phyloP scores from a whole-genome alignment of 2,888 invertebrate genomes.

The Serrognathus titanus region DNA sequence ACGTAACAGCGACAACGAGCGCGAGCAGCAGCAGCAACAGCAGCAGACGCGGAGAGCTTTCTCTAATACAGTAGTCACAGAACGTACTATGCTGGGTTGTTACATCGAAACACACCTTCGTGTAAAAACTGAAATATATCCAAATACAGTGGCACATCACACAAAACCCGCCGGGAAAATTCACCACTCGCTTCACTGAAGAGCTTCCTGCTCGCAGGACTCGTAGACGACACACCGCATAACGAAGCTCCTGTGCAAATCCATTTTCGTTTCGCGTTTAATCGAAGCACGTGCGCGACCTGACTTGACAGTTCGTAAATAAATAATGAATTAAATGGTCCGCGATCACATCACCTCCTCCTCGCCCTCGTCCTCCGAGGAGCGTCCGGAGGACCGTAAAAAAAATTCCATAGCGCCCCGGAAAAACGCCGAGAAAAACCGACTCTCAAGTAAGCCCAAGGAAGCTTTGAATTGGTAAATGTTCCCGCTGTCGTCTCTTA shows the following conservation, averaged over 20 bases:
- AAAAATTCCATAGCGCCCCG: too few relatives aligned
- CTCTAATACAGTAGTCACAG: conserved; percentile 26
- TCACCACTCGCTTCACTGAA: conserved; percentile 9
- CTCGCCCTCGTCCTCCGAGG: too few relatives aligned
- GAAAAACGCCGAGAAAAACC: too few relatives aligned
- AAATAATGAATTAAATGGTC: background rate
- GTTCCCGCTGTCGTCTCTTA: conserved; percentile 38
- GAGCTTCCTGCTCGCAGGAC: conserved; percentile 15
- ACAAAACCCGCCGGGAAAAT: background rate
- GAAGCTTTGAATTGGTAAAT: conserved; percentile 22
- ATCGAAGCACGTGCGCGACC: conserved; percentile 20
- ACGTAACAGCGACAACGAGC: conserved; percentile 20
- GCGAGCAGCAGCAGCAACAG: background rate
- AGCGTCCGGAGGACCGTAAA: too few relatives aligned
- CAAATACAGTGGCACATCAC: conserved; percentile 14
- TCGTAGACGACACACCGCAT: conserved; percentile 41
- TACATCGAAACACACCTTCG: conserved; percentile 11
- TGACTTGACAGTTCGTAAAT: conserved; percentile 22
- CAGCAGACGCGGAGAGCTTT: conserved; percentile 26
- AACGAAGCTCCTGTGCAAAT: conserved; percentile 39
- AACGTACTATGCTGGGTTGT: conserved; percentile 1
- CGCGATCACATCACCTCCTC: too few relatives aligned
- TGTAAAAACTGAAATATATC: conserved; percentile 8
- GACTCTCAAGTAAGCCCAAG: background rate
- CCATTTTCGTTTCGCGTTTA: conserved; percentile 28